phyloP scores from a whole-genome alignment of 2,888 invertebrate species.

The Physocephala rufipes region DNA sequence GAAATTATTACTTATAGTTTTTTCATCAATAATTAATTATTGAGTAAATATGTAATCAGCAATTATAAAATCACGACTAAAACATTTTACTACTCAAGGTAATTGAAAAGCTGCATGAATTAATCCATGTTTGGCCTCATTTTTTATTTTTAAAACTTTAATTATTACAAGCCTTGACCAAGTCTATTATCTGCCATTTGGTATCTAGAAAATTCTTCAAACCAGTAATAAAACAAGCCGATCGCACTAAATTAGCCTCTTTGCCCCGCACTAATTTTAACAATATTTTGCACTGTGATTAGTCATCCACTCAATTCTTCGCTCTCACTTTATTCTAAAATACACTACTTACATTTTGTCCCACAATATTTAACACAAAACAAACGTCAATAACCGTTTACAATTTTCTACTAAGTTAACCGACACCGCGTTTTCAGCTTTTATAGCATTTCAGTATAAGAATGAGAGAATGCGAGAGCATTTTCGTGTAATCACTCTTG shows the following conservation, averaged over 20 bases:
- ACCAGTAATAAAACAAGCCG: too few species aligned
- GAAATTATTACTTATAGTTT: background rate
- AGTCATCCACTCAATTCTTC: too few species aligned
- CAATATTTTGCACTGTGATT: too few species aligned
- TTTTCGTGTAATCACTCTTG: background rate
- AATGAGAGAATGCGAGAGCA: background rate
- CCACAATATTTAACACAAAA: background rate
- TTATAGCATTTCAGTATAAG: background rate
- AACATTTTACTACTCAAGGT: slow-evolving; percentile 1
- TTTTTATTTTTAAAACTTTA: too few species aligned
- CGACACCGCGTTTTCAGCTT: background rate
- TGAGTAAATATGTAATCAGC: slow-evolving; percentile 28
- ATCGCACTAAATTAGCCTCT: too few species aligned
- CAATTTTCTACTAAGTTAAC: background rate
- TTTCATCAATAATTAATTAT: too few species aligned
- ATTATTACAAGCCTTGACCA: too few species aligned
- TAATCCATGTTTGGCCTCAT: too few species aligned
- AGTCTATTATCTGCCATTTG: too few species aligned
- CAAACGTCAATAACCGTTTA: background rate
- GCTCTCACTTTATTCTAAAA: background rate
- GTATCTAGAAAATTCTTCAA: too few species aligned
- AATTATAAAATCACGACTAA: slow-evolving; percentile 30
- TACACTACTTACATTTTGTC: background rate
- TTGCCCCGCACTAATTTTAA: too few species aligned
- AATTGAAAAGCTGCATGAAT: slow-evolving; percentile 14